These are phyloP conservation scores for Hydrochoerus hydrochaeris DNA, from an alignment of 2,113 vertebrate genomes.

Conservation along the genomic window DNA sequence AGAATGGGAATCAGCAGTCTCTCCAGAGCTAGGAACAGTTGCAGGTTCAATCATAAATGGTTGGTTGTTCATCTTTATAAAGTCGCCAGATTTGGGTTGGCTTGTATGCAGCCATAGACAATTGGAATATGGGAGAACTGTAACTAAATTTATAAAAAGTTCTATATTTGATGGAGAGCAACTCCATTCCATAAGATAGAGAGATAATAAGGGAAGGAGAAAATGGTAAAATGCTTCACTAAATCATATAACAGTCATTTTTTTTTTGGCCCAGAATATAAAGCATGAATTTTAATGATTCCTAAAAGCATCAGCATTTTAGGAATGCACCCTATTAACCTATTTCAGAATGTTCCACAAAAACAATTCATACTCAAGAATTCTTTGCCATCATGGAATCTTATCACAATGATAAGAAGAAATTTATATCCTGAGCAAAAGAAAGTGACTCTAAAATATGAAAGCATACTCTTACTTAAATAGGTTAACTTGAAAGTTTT, in stretches of 20 bases:
- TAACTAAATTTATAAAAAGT: not conserved
- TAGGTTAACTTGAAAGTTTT: constrained; percentile 25
- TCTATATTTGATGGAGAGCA: not conserved
- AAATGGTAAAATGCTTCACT: not conserved
- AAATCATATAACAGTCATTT: constrained; percentile 15
- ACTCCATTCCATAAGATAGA: constrained; percentile 41
- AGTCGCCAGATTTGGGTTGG: not conserved
- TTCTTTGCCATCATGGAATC: constrained; percentile 12
- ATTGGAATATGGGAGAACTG: not conserved
- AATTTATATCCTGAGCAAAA: not conserved
- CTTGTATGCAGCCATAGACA: not conserved
- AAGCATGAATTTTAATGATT: constrained; percentile 31
- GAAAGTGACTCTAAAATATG: not conserved
- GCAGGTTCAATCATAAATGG: not conserved
- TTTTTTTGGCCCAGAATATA: not conserved
- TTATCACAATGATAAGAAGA: not conserved
- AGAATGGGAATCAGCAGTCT: not conserved
- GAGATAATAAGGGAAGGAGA: not conserved
- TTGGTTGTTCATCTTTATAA: not conserved
- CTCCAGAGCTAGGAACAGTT: not conserved
- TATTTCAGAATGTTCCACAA: not conserved
- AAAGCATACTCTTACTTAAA: not conserved
- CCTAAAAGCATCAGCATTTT: constrained; percentile 26
- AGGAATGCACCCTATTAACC: not conserved
- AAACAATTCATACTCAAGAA: constrained; percentile 47